Evolutionary conservation across 2,888 invertebrate genomes (phyloP).

Genomic region (Melanostoma scalare): DNA sequence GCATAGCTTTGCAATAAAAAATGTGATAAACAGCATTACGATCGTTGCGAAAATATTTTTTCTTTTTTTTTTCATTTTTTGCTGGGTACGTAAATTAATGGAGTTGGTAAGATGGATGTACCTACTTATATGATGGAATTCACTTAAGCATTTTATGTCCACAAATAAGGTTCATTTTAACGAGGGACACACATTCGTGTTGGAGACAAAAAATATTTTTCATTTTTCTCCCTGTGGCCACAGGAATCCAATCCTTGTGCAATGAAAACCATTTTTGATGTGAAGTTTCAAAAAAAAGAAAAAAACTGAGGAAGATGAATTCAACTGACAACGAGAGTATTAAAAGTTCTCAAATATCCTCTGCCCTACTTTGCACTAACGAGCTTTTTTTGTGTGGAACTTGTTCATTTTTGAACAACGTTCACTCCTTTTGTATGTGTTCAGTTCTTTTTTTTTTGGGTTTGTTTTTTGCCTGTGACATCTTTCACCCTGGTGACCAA

Average conservation of each 20-base stretch:
- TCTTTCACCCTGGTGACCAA: constrained; percentile 50
- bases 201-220: background rate
- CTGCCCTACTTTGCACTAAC: constrained; percentile 19
- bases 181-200: background rate
- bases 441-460: constrained; percentile 14
- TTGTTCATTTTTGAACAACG: constrained; percentile 16
- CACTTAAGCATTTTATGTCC: background rate
- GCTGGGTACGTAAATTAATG: constrained; percentile 5
- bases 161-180: background rate
- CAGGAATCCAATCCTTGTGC: constrained; percentile 25
- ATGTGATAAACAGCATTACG: background rate
- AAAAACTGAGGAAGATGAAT: background rate
- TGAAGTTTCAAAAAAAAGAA: background rate
- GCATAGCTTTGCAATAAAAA: constrained; percentile 17
- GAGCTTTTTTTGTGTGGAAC: background rate
- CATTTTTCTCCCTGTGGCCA: constrained; percentile 1
- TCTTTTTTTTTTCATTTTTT: too few species aligned
- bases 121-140: background rate
- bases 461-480: constrained; percentile 20
- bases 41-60: constrained; percentile 7
- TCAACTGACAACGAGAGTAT: background rate
- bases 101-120: background rate
- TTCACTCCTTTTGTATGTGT: constrained; percentile 7
- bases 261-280: constrained; percentile 27
- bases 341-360: constrained; percentile 36